phyloP scores from a whole-genome alignment of 1,140 invertebrate species.

The Hydropsyche tenuis region DNA sequence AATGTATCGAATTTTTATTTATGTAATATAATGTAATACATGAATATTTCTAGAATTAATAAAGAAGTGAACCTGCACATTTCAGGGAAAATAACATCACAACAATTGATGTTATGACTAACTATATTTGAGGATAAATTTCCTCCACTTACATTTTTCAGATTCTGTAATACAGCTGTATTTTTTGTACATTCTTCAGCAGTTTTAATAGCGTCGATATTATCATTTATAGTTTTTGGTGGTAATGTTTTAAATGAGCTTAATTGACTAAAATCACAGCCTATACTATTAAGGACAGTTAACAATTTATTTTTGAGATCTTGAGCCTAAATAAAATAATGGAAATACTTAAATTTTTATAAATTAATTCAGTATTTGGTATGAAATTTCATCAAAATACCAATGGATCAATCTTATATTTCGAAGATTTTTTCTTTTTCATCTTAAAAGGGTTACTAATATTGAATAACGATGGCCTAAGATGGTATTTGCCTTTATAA shows the following conservation, averaged over 20 bases:
- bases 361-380: background rate
- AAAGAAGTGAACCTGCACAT: slow-evolving; percentile 53
- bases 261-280: background rate
- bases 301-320: slow-evolving; percentile 35
- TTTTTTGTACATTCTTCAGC: slow-evolving; percentile 33
- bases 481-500: slow-evolving; percentile 26
- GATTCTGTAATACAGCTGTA: slow-evolving; percentile 20
- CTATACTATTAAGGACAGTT: slow-evolving; percentile 10
- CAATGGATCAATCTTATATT: slow-evolving; percentile 4
- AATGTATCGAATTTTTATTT: slow-evolving; percentile 40
- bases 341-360: background rate
- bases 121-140: slow-evolving; percentile 33
- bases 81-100: slow-evolving; percentile 55
- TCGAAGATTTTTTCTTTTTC: background rate
- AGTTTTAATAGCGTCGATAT: slow-evolving; percentile 24
- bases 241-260: background rate
- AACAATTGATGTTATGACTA: slow-evolving; percentile 28
- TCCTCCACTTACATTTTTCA: slow-evolving; percentile 33
- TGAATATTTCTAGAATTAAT: background rate
- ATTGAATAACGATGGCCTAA: slow-evolving; percentile 15
- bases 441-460: slow-evolving; percentile 27
- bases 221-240: slow-evolving; percentile 16
- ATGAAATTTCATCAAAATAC: slow-evolving; percentile 2
- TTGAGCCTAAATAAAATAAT: slow-evolving; percentile 21
- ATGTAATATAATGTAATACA: background rate